Percentiles rank a stretch among this genome's conserved stretches.
Evolutionary conservation across 2,797 vertebrate genomes (phyloP).

Genomic region (Phoebastria nigripes): DNA sequence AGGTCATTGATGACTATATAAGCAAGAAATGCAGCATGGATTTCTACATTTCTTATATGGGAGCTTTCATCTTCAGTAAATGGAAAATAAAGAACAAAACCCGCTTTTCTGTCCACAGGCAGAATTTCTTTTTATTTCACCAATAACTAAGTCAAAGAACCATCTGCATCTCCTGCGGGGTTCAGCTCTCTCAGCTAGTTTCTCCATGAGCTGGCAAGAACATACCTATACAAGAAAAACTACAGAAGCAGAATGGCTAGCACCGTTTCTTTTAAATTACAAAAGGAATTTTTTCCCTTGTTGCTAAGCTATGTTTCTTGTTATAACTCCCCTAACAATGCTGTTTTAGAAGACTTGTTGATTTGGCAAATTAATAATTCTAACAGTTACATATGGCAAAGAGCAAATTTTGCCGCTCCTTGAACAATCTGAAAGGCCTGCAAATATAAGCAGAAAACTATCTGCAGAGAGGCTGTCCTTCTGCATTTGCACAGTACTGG

Average conservation of each 20-base stretch:
- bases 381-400: not conserved
- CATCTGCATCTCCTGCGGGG: not conserved
- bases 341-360: not conserved
- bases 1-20: not conserved
- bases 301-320: not conserved
- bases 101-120: not conserved
- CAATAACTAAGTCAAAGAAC: not conserved
- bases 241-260: not conserved
- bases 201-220: not conserved
- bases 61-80: not conserved
- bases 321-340: not conserved
- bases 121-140: slow-evolving; percentile 13
- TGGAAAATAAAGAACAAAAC: not conserved
- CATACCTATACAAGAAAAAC: not conserved
- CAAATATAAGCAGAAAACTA: not conserved
- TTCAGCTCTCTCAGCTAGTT: not conserved
- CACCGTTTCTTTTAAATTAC: not conserved
- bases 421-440: not conserved
- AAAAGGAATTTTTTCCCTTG: not conserved
- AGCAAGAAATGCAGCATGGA: not conserved
- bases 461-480: not conserved
- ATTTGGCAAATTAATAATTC: not conserved
- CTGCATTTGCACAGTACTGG: not conserved
- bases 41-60: not conserved
- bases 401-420: not conserved